These are phyloP conservation scores for Colletes latitarsis DNA, from an alignment of 1,140 invertebrate genomes.

Conservation along the genomic window DNA sequence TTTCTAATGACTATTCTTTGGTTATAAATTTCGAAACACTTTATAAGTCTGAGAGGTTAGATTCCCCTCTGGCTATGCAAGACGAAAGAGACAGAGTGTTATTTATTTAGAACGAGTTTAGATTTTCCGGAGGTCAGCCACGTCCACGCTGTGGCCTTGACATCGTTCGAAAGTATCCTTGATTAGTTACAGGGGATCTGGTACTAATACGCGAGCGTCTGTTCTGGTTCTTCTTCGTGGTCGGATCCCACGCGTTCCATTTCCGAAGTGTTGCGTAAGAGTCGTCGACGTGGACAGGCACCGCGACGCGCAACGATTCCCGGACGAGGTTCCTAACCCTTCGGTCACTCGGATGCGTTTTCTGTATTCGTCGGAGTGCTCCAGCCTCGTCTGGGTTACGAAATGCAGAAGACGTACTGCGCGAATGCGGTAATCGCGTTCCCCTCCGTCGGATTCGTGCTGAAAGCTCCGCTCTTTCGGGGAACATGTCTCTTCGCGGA, in stretches of 20 bases:
- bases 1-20: too few species aligned
- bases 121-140: too few species aligned
- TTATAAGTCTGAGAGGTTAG: too few species aligned
- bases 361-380: slow-evolving; percentile 64
- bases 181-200: too few species aligned
- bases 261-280: slow-evolving; percentile 57
- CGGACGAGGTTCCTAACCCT: slow-evolving; percentile 54
- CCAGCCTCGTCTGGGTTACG: slow-evolving; percentile 64
- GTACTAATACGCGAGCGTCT: neutral
- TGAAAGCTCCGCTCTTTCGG: slow-evolving; percentile 46
- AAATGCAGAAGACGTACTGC: slow-evolving; percentile 56
- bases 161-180: too few species aligned
- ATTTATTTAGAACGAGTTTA: too few species aligned
- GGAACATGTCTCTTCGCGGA: slow-evolving; percentile 31
- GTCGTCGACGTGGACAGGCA: slow-evolving; percentile 46
- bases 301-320: slow-evolving; percentile 34
- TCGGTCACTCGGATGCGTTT: slow-evolving; percentile 52
- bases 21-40: too few species aligned
- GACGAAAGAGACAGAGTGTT: too few species aligned
- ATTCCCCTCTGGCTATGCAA: too few species aligned
- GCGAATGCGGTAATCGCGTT: slow-evolving; percentile 65
- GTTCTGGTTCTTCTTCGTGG: slow-evolving; percentile 3
- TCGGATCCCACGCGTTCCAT: slow-evolving; percentile 46
- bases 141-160: too few species aligned
- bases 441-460: slow-evolving; percentile 49